Evolutionary conservation across 92 coral and sea anemone genomes (phyloP), one percentile per base, ranked within the genome.

Genomic region (Siderastrea radians): DNA sequence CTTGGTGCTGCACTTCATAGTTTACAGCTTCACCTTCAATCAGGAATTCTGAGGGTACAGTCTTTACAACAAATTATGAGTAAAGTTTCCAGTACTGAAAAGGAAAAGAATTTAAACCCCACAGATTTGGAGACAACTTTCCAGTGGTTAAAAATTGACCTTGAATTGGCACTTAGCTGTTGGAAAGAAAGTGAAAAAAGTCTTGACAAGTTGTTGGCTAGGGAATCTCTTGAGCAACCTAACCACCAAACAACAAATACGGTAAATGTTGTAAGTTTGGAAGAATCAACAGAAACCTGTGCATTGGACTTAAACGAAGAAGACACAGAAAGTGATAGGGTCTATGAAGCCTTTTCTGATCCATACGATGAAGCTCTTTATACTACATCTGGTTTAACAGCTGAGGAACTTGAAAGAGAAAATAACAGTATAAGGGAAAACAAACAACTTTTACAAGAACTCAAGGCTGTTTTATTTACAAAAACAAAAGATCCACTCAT

Each of bases 301-400:
- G 13, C 55, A 50, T 16, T 49, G 15, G 68, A 87, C 19, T 54
- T 64, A 8, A 68, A 64, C 0, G 58, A 85, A 67, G 83, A 76
- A 44, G 80, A 46, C 16, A n/a, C 48, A 59, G 86, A 81, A 16
- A 90, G 81, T 84, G 98, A 97, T 73, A 92, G 89, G 80, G 91
- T 97, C 9, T 97, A 94, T 84, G 99, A 97, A 77, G 99, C 95
- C 14, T 95, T 90, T 75, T 90, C 96, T 88, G 98, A 97, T 69
- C 75, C 94, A 49, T 77, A 66, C 10, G 90, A 83, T 57, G 95
- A 92, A 14, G 58, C 17, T 53, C 74, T 72, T 5, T 12, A 50
- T 68, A 88, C 74, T 10, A 91, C 78, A 38, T 67, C 86, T 54
- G 50, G 62, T 17, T 76, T 91, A 53, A 81, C 90, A 68, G 81